Evolutionary conservation across 2,888 invertebrate species (phyloP).

Genomic region (Ypsolopha sequella): DNA sequence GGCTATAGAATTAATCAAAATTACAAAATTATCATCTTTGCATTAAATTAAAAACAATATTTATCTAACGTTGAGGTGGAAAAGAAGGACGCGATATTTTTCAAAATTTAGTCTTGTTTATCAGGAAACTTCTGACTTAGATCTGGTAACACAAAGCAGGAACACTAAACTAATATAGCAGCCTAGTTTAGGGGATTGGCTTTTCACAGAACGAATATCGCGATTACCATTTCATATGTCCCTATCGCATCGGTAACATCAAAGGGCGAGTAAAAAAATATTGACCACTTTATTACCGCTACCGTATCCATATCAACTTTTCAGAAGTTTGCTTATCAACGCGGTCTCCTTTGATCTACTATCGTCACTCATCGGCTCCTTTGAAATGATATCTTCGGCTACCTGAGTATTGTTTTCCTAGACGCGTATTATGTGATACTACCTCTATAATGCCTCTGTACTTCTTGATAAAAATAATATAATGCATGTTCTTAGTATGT

Average conservation of each 20-base stretch:
- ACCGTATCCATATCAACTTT: slow-evolving; percentile 40
- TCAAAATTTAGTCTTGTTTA: too few species aligned
- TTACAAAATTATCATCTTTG: too few species aligned
- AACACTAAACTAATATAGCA: too few species aligned
- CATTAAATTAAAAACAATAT: too few species aligned
- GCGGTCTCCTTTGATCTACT: slow-evolving; percentile 41
- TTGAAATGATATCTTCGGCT: slow-evolving; percentile 40
- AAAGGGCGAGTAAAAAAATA: slow-evolving; percentile 33
- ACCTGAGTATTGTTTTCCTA: slow-evolving; percentile 46
- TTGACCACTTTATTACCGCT: slow-evolving; percentile 34
- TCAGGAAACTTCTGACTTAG: too few species aligned
- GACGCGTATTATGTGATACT: not conserved
- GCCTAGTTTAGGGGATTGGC: too few species aligned
- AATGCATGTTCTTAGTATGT: not conserved
- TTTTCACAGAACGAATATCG: not conserved
- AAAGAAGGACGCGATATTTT: too few species aligned
- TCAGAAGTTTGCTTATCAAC: slow-evolving; percentile 37
- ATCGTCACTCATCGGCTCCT: slow-evolving; percentile 23
- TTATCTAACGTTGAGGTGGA: too few species aligned
- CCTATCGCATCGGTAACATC: slow-evolving; percentile 26
- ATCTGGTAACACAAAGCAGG: too few species aligned
- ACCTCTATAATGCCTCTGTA: not conserved
- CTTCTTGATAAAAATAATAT: not conserved
- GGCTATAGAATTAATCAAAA: too few species aligned
- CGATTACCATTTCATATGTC: not conserved